Evolutionary conservation across 2,113 vertebrate species (phyloP).

Genomic region (Micronycteris hirsuta): DNA sequence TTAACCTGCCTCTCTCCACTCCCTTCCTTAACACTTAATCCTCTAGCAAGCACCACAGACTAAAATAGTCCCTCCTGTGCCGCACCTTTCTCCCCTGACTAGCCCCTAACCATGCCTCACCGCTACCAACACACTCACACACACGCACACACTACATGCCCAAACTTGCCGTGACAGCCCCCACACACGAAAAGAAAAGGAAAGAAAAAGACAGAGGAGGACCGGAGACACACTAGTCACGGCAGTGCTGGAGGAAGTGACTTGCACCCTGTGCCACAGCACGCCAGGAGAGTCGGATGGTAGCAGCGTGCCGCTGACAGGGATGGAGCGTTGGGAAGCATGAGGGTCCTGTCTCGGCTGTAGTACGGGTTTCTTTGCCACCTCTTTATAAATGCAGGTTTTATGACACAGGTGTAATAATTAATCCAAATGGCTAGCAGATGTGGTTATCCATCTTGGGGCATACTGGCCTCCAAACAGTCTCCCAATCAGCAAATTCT

Average conservation of each 20-base stretch:
- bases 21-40: constrained; percentile 25
- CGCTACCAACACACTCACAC: not conserved
- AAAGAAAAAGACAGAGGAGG: not conserved
- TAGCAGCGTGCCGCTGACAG: not conserved
- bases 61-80: not conserved
- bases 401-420: constrained; percentile 84
- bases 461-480: constrained; percentile 72
- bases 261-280: not conserved
- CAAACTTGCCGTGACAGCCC: not conserved
- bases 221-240: not conserved
- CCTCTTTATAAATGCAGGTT: constrained; percentile 79
- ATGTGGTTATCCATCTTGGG: constrained; percentile 83
- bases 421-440: constrained; percentile 83
- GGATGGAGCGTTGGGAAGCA: not conserved
- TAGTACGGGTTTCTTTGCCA: constrained; percentile 72
- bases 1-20: not conserved
- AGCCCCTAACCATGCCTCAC: not conserved
- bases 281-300: not conserved
- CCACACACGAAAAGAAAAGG: not conserved
- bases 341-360: constrained; percentile 63
- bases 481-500: constrained; percentile 79
- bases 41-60: not conserved
- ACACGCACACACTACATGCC: not conserved
- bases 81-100: not conserved
- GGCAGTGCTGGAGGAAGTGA: not conserved